Evolutionary conservation across 1,140 invertebrate species (phyloP).

Genomic region (Aphaenogaster ashmeadi): DNA sequence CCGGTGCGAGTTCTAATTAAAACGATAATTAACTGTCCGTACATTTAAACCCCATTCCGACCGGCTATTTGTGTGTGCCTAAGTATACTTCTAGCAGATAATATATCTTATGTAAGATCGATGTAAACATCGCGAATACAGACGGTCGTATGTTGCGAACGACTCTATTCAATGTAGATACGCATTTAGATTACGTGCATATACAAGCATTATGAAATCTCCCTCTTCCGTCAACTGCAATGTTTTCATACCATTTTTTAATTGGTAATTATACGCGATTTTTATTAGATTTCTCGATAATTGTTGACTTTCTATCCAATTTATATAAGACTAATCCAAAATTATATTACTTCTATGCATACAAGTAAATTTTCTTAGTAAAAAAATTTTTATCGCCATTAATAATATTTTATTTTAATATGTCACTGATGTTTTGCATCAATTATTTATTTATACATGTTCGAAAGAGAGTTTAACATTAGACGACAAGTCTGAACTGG

Average conservation of each 20-base stretch:
- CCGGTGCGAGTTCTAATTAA: slow-evolving; percentile 58
- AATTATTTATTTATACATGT: not conserved
- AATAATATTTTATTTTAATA: slow-evolving; percentile 2
- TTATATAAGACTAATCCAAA: not conserved
- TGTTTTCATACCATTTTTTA: not conserved
- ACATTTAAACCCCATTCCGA: slow-evolving; percentile 44
- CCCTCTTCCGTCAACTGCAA: not conserved
- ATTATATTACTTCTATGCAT: not conserved
- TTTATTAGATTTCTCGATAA: not conserved
- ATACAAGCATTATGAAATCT: not conserved
- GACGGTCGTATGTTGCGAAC: not conserved
- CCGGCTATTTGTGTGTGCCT: slow-evolving; percentile 9
- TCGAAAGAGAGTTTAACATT: slow-evolving; percentile 1
- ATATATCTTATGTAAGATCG: slow-evolving; percentile 6
- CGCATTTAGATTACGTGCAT: slow-evolving; percentile 39
- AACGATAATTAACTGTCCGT: slow-evolving; percentile 59
- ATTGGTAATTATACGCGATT: not conserved
- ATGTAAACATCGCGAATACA: slow-evolving; percentile 25
- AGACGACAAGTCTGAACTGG: not conserved
- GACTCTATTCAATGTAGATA: slow-evolving; percentile 19
- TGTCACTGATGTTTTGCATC: not conserved
- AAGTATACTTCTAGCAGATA: not conserved
- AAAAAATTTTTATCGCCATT: not conserved
- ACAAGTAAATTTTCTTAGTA: not conserved
- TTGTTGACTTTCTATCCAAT: not conserved